These are phyloP conservation scores for Drosophila falleni DNA, from an alignment of 2,888 invertebrate genomes.

Conservation along the genomic window DNA sequence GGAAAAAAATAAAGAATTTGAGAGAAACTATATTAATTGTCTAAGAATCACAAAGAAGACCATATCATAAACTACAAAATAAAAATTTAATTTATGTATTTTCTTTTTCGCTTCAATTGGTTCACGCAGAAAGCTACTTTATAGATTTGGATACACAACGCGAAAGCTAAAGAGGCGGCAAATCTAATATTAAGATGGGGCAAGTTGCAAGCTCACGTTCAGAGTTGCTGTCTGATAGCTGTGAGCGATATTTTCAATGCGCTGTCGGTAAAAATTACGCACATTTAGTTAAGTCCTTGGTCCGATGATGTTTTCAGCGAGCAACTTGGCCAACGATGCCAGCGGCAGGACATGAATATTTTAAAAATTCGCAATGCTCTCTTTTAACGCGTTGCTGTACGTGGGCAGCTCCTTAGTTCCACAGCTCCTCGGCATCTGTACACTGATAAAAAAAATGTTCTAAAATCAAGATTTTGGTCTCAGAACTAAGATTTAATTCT, in stretches of 20 bases:
- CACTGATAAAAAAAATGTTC: too few relatives aligned
- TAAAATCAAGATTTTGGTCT: too few relatives aligned
- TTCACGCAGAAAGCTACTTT: conserved; percentile 23
- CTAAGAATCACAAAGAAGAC: not conserved
- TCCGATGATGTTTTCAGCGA: conserved; percentile 65
- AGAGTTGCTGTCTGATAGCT: conserved; percentile 52
- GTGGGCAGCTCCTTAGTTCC: conserved; percentile 47
- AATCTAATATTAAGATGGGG: conserved; percentile 53
- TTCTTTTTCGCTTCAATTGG: conserved; percentile 12
- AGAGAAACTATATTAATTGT: too few relatives aligned
- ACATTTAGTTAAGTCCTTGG: conserved; percentile 72
- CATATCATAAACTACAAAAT: conserved; percentile 3
- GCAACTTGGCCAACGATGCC: conserved; percentile 60
- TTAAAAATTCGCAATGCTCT: conserved; percentile 68
- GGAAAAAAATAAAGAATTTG: too few relatives aligned
- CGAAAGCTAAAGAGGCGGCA: conserved; percentile 39
- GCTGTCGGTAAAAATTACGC: conserved; percentile 80
- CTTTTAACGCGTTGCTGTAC: conserved; percentile 53
- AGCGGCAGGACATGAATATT: conserved; percentile 77
- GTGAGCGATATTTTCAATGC: conserved; percentile 73
- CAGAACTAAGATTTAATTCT: too few relatives aligned
- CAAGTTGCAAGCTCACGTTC: conserved; percentile 73
- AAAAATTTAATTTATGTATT: conserved; percentile 7
- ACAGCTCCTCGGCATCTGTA: conserved; percentile 27
- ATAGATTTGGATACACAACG: conserved; percentile 21